Base-by-base conservation (phyloP, 2,113 vertebrate species). In the Poecilia latipinna region DNA sequence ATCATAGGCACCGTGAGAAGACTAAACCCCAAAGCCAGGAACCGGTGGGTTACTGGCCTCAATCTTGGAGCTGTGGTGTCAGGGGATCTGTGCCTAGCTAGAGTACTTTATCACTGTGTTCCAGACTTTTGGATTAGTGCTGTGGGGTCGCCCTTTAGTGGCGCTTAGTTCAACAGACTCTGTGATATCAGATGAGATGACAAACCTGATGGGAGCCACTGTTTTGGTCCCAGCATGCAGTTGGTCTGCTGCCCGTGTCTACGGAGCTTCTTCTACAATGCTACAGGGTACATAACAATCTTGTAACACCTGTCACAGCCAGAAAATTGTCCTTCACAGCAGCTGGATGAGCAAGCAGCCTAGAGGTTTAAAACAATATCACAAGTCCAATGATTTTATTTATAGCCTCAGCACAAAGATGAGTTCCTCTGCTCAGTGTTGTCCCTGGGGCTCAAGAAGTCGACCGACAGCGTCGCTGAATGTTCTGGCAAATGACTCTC, bases 351-450 rank as follows among this genome's bases (percentile, higher is more conserved):
- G 75, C 81, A 82, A 86, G 84, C 82, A 80, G 90, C 90, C 88
- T 68, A 44, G 63, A 87, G 91, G 80, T 84, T 62, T 74, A 70
- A 89, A 90, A 87, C 82, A 86, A 90, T 88, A 90, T 90, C 72
- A 78, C 82, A 90, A 82, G 80, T 90, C 69, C 82, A 82, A 79
- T 89, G 82, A 87, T 84, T 90, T 88, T 93, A 91, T 90, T 93
- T 93, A 89, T 93, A 87, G 86, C 83, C 82, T 91, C 88, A 87
- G 90, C 89, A 86, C 82, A 84, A 85, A 75, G 81, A 84, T 77
- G 74, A 81, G 78, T 82, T 86, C 64, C 74, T 84, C 77, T 75
- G 82, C 78, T 83, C 78, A 51, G 70, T 48, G n/a, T 65, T 48
- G 0, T 77, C 83, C 86, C 87, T 68, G 80, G 71, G 77, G 82